phyloP scores from a whole-genome alignment of 1,140 invertebrate genomes.

The Riptortus pedestris region DNA sequence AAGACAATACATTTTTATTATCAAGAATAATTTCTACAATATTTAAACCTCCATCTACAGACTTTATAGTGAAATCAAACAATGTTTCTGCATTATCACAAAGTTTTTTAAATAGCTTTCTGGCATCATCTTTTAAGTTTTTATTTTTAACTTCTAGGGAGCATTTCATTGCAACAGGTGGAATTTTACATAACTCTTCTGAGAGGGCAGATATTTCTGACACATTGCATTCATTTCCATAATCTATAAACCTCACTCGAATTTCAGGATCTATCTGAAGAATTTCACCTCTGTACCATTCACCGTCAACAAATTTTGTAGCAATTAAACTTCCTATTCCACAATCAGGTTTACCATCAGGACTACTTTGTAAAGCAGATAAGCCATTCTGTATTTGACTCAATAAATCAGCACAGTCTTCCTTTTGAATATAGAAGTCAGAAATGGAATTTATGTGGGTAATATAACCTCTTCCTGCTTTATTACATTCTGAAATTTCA shows the following conservation, averaged over 20 bases:
- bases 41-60: neutral
- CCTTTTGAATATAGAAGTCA: constrained; percentile 55
- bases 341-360: constrained; percentile 2
- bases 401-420: constrained; percentile 41
- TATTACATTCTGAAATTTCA: neutral
- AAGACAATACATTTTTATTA: no score
- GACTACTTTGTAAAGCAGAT: constrained; percentile 38
- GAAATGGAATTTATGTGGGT: constrained; percentile 39
- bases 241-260: constrained; percentile 51
- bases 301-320: constrained; percentile 51
- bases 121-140: neutral
- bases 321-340: constrained; percentile 44
- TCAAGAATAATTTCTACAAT: constrained; percentile 9
- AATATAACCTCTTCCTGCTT: neutral
- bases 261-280: constrained; percentile 43
- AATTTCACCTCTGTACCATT: constrained; percentile 56
- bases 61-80: constrained; percentile 12
- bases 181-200: neutral
- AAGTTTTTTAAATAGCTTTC: constrained; percentile 13
- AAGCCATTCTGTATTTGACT: constrained; percentile 39
- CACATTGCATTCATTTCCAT: constrained; percentile 41
- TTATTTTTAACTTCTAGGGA: neutral
- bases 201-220: constrained; percentile 32
- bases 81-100: neutral
- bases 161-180: constrained; percentile 7